Base-by-base conservation (phyloP, 2,888 invertebrate genomes). In the Tenthredo amoena region DNA sequence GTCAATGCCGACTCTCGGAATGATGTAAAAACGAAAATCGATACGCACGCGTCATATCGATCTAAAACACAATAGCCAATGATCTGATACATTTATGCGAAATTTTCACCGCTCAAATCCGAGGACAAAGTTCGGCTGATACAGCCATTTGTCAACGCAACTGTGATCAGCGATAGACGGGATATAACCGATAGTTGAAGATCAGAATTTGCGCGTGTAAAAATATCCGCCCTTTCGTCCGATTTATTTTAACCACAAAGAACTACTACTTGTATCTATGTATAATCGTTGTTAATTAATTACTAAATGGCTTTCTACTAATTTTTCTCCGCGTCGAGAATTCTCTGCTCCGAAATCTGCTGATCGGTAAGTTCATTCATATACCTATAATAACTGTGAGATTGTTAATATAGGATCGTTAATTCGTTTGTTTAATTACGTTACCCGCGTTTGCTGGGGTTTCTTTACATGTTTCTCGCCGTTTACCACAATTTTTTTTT, bases 1-100 rank as follows among this genome's bases (percentile, higher is more conserved):
- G 77, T 31, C 77, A 26, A 74, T 74, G 72, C 72, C 21, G 43
- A 74, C 9, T 10, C n/a, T 37, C 72, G 31, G 55, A 47, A 40
- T 15, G n/a, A 50, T 6, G 55, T 77, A 77, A 77, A 77, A 77
- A 77, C 72, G 55, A 34, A 55, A 34, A 77, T 55, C 77, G 47
- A 43, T 74, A 40, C 74, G 74, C 74, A 74, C 74, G 74, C 40
- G 12, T 9, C 26, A 15, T 31, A 74, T 47, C 74, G 40, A n/a
- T 43, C 40, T 43, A 40, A 18, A 62, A 40, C 18, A 31, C 50
- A 77, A 55, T 55, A 40, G 50, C 77, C 55, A 47, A 55, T 55
- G 50, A 34, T 55, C 18, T 34, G 50, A 34, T 47, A 31, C 10
- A 77, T 77, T 77, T 77, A 10, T 50, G 26, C 31, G 34, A 77